Conservation (phyloP, 2,797 vertebrate species). For the Crax fasciolata region DNA sequence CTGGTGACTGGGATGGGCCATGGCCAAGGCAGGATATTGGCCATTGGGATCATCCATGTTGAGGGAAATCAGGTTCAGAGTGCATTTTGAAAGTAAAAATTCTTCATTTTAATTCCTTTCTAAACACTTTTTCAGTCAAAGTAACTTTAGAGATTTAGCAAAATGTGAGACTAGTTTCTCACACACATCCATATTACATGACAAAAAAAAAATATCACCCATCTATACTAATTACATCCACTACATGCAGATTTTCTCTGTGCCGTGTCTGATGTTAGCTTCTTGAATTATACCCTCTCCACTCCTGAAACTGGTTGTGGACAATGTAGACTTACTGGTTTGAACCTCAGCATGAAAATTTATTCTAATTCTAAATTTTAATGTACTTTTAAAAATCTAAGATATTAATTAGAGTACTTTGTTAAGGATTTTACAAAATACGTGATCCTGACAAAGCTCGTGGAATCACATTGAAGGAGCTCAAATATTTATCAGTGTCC, state of each 20-base stretch:
- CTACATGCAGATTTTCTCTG: background rate
- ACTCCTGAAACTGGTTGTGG: background rate
- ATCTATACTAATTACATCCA: background rate
- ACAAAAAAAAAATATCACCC: background rate
- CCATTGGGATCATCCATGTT: background rate
- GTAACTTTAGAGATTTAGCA: background rate
- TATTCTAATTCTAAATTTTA: background rate
- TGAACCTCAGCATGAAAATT: background rate
- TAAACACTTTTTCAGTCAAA: background rate
- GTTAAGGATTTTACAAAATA: conserved; percentile 22
- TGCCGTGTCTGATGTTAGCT: background rate
- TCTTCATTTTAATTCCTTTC: background rate
- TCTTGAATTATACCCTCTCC: background rate
- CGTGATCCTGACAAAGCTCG: background rate
- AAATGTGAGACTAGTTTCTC: background rate
- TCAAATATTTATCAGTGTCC: conserved; percentile 13
- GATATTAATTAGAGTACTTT: background rate
- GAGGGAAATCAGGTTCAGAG: background rate
- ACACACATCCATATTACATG: background rate
- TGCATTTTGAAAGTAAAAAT: background rate
- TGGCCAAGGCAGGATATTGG: background rate
- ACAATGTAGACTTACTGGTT: background rate
- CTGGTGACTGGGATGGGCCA: accelerated
- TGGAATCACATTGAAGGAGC: conserved; percentile 31
- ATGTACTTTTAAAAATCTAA: background rate